Evolutionary conservation across 2,113 vertebrate species (phyloP).

Genomic region (Nannospalax galili): DNA sequence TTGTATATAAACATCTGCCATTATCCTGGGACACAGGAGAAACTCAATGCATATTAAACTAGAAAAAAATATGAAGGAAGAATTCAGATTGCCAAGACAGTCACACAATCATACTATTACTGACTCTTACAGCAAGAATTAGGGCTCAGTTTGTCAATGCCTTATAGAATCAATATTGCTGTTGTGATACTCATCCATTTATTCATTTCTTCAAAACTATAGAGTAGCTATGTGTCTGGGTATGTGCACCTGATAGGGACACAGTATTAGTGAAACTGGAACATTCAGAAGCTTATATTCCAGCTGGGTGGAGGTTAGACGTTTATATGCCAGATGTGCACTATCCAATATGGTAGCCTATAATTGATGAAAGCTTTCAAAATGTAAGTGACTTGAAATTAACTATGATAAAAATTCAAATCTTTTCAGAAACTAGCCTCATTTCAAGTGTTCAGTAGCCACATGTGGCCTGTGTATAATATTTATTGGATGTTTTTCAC

Average conservation of each 20-base stretch:
- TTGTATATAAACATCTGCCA: background rate
- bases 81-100: background rate
- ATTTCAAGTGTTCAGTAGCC: background rate
- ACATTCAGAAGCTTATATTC: background rate
- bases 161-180: background rate
- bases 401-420: constrained; percentile 9
- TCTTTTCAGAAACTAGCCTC: background rate
- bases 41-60: background rate
- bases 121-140: background rate
- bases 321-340: background rate
- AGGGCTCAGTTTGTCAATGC: background rate
- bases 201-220: background rate
- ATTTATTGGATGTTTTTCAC: background rate
- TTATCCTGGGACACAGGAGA: background rate
- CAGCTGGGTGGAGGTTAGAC: background rate
- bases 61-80: background rate
- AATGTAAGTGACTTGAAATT: constrained; percentile 34
- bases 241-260: background rate
- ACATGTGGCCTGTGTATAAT: background rate
- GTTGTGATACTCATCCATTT: background rate
- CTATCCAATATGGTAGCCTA: background rate
- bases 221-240: background rate
- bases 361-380: background rate
- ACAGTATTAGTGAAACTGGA: background rate
- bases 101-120: background rate